Evolutionary conservation across 1,140 invertebrate genomes (phyloP).

Genomic region (Drosophila repleta): DNA sequence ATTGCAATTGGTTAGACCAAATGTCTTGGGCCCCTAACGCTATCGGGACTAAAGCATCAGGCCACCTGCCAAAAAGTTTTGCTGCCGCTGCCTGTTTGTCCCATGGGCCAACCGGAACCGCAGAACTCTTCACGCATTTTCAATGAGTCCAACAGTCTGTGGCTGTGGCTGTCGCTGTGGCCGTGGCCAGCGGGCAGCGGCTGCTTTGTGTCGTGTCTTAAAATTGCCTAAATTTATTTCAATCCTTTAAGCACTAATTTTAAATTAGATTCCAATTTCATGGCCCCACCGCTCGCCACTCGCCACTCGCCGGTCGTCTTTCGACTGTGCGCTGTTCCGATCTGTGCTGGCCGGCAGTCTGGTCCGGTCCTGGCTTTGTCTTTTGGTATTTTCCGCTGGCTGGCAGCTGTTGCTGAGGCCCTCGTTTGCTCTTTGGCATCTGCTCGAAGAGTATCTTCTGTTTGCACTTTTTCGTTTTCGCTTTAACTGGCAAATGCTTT

Average conservation of each 20-base stretch:
- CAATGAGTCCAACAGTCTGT: constrained; percentile 51
- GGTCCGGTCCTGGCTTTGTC: background rate
- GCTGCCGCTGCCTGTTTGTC: background rate
- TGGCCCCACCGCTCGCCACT: constrained; percentile 9
- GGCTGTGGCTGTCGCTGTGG: constrained; percentile 11
- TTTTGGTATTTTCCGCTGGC: constrained; percentile 2
- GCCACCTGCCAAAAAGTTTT: constrained; percentile 61
- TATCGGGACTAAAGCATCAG: constrained; percentile 60
- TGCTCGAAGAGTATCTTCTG: constrained; percentile 42
- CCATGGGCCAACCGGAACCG: constrained; percentile 59
- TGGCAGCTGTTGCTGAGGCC: constrained; percentile 63
- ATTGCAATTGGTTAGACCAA: constrained; percentile 34
- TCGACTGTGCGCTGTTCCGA: background rate
- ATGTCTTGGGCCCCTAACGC: constrained; percentile 39
- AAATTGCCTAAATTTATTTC: constrained; percentile 77
- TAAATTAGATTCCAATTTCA: constrained; percentile 80
- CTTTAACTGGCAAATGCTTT: constrained; percentile 55
- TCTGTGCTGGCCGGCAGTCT: background rate
- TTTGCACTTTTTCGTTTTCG: constrained; percentile 31
- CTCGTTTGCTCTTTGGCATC: constrained; percentile 50
- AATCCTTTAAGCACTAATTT: constrained; percentile 82
- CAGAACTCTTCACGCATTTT: constrained; percentile 59
- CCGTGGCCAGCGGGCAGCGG: constrained; percentile 3
- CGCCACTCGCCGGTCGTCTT: background rate
- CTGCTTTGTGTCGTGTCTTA: constrained; percentile 44